These are phyloP conservation scores for Serrognathus titanus DNA, from an alignment of 2,888 invertebrate species.

Conservation along the genomic window DNA sequence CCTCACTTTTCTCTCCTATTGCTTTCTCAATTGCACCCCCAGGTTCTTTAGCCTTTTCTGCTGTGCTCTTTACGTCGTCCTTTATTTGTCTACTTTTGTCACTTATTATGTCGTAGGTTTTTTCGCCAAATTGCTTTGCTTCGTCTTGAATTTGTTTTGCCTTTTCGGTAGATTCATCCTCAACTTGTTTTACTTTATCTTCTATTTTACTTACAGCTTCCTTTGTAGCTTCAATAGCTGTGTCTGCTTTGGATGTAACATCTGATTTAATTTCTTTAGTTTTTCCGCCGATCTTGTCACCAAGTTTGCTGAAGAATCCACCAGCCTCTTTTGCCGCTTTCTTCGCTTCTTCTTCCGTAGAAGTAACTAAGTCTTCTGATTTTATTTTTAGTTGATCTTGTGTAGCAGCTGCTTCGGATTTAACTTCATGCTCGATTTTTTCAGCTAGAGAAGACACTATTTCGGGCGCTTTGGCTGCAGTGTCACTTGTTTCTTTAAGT, in stretches of 20 bases:
- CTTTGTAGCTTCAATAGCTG: not conserved
- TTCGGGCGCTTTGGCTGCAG: not conserved
- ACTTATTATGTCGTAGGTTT: slow-evolving; percentile 2
- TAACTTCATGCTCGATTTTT: not conserved
- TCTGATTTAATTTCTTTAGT: slow-evolving; percentile 15
- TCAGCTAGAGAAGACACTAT: not conserved
- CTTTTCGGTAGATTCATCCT: slow-evolving; percentile 3
- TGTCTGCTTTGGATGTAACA: not conserved
- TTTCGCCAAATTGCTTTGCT: not conserved
- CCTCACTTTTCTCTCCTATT: not conserved
- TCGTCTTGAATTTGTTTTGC: not conserved
- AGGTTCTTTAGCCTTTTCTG: slow-evolving; percentile 5
- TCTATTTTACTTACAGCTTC: not conserved
- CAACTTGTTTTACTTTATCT: slow-evolving; percentile 5
- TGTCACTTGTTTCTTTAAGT: not conserved
- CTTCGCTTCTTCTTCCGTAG: slow-evolving; percentile 2
- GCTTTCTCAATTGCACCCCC: not conserved
- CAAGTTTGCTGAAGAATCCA: slow-evolving; percentile 20
- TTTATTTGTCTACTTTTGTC: not conserved
- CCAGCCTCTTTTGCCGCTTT: slow-evolving; percentile 13
- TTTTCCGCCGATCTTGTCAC: slow-evolving; percentile 20
- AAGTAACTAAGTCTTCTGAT: not conserved
- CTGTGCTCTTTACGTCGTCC: not conserved
- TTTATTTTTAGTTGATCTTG: not conserved
- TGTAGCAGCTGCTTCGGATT: not conserved